Evolutionary conservation across 2,113 vertebrate genomes (phyloP).

Genomic region (Gymnocephalus cernua): DNA sequence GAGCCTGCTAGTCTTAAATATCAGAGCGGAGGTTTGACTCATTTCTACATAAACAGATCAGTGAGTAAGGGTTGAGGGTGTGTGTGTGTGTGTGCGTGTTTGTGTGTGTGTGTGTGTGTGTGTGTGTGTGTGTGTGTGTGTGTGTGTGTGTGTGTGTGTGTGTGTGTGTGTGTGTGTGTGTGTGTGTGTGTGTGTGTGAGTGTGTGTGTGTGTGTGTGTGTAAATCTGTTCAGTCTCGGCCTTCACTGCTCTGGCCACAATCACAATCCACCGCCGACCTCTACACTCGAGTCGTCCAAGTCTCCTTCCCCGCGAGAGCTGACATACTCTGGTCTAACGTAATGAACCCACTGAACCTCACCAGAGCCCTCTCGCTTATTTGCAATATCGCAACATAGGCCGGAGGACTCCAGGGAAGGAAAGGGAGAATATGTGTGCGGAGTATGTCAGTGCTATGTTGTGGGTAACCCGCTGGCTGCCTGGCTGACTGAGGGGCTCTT

Average conservation of each 20-base stretch:
- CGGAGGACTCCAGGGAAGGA: conserved; percentile 5
- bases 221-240: conserved; percentile 62
- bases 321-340: conserved; percentile 61
- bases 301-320: conserved; percentile 57
- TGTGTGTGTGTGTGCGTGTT: conserved; percentile 12
- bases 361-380: conserved; percentile 32
- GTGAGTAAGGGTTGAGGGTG: conserved; percentile 31
- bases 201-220: conserved; percentile 10
- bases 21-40: conserved; percentile 59
- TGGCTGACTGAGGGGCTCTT: not conserved
- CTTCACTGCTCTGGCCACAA: conserved; percentile 50
- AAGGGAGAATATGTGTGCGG: conserved; percentile 12
- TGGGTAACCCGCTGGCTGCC: not conserved
- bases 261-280: conserved; percentile 56
- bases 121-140: conserved; percentile 19
- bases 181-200: conserved; percentile 4
- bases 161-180: conserved; percentile 10
- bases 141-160: conserved; percentile 11
- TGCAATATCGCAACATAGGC: conserved; percentile 22
- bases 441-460: conserved; percentile 8
- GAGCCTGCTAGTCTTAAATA: conserved; percentile 59
- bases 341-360: conserved; percentile 74
- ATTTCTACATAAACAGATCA: conserved; percentile 70
- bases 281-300: conserved; percentile 53
- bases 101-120: conserved; percentile 19